These are phyloP conservation scores for Cephus rjabovi DNA, from an alignment of 2,888 invertebrate genomes.

Conservation along the genomic window DNA sequence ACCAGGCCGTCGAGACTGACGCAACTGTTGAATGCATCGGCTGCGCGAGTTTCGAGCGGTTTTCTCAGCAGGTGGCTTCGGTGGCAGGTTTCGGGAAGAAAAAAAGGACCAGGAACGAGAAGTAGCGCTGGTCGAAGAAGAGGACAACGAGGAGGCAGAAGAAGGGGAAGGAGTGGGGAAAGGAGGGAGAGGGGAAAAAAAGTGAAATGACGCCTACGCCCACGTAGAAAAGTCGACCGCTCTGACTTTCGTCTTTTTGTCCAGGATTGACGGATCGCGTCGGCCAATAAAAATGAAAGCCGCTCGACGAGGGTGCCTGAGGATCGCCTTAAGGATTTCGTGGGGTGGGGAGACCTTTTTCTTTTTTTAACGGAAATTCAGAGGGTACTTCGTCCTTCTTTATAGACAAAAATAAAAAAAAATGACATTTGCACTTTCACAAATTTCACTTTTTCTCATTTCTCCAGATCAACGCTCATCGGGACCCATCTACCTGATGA, in stretches of 20 bases:
- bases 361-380: neutral
- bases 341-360: neutral
- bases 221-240: slow-evolving; percentile 43
- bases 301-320: slow-evolving; percentile 29
- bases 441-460: neutral
- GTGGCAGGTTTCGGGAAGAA: slow-evolving; percentile 41
- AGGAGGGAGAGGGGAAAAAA: slow-evolving; percentile 7
- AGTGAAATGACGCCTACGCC: slow-evolving; percentile 29
- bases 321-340: neutral
- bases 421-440: neutral
- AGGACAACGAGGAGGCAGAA: slow-evolving; percentile 11
- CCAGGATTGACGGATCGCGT: slow-evolving; percentile 38
- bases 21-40: slow-evolving; percentile 46
- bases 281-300: slow-evolving; percentile 46
- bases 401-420: neutral
- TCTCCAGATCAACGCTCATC: neutral
- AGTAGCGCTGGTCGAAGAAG: slow-evolving; percentile 3
- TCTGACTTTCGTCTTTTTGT: slow-evolving; percentile 24
- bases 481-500: neutral
- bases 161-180: slow-evolving; percentile 13
- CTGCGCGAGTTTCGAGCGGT: slow-evolving; percentile 39
- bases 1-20: slow-evolving; percentile 48
- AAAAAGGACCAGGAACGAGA: slow-evolving; percentile 5
- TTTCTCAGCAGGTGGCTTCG: slow-evolving; percentile 61
- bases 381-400: neutral